Evolutionary conservation across 2,888 invertebrate species (phyloP).

Genomic region (Octonoba sinensis): DNA sequence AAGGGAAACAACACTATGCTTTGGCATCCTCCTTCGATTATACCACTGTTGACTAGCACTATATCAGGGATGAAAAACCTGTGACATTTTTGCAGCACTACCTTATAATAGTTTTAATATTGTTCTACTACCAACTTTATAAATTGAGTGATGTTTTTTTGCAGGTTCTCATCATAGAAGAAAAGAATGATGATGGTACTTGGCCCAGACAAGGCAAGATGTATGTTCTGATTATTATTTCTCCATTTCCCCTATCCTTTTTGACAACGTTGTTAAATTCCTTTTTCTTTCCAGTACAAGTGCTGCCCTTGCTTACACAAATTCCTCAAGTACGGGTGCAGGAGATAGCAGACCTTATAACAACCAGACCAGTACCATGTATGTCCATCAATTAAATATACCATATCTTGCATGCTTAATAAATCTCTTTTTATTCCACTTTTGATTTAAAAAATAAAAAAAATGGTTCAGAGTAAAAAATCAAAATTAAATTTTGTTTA

Average conservation of each 20-base stretch:
- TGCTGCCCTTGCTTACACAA: slow-evolving; percentile 54
- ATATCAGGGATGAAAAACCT: too few species aligned
- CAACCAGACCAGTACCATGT: slow-evolving; percentile 59
- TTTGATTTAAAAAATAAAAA: too few species aligned
- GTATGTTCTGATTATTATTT: slow-evolving; percentile 21
- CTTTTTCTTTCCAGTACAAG: slow-evolving; percentile 45
- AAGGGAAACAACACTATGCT: too few species aligned
- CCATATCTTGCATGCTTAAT: too few species aligned
- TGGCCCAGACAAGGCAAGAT: slow-evolving; percentile 72
- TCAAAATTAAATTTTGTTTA: too few species aligned
- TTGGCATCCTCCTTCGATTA: too few species aligned
- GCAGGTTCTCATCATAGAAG: slow-evolving; percentile 72
- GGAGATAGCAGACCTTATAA: slow-evolving; percentile 59
- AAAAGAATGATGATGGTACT: slow-evolving; percentile 72
- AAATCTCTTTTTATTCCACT: too few species aligned
- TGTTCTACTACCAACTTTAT: too few species aligned
- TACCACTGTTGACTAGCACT: too few species aligned
- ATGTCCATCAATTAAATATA: slow-evolving; percentile 2
- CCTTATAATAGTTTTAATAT: too few species aligned
- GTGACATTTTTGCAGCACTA: too few species aligned
- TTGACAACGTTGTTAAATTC: background rate
- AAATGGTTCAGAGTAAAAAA: too few species aligned
- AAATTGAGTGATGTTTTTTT: background rate
- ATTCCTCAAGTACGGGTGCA: slow-evolving; percentile 45
- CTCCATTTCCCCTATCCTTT: background rate